These are phyloP conservation scores for Xiphophorus hellerii DNA, from an alignment of 2,113 vertebrate species.

Conservation along the genomic window DNA sequence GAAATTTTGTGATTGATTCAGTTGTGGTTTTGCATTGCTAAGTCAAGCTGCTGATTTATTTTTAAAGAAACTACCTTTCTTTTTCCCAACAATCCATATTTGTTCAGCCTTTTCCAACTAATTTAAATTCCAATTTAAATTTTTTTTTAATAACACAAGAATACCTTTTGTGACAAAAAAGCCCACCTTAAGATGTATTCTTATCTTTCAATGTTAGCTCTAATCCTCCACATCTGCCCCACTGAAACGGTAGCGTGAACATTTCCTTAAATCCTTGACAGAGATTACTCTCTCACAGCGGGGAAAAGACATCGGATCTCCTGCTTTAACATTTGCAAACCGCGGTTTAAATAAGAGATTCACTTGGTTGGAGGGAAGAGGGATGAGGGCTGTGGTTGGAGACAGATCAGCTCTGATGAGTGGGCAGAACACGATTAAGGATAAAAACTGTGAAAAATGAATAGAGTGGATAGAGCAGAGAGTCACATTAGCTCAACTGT, in stretches of 20 bases:
- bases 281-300: constrained; percentile 16
- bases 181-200: neutral
- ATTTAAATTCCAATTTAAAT: neutral
- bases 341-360: constrained; percentile 23
- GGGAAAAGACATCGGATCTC: neutral
- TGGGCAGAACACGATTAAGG: constrained; percentile 28
- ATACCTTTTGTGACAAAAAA: neutral
- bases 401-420: neutral
- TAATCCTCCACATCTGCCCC: constrained; percentile 5
- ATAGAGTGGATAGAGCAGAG: neutral
- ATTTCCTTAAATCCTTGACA: constrained; percentile 14
- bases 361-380: neutral
- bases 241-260: neutral
- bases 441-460: constrained; percentile 7
- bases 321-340: constrained; percentile 36
- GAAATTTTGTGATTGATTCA: too few relatives aligned
- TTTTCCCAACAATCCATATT: too few relatives aligned
- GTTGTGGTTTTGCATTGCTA: too few relatives aligned
- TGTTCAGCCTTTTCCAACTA: too few relatives aligned
- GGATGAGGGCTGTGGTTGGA: constrained; percentile 3
- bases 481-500: constrained; percentile 10
- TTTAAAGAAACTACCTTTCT: too few relatives aligned
- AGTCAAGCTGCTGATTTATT: too few relatives aligned
- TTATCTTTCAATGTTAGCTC: neutral
- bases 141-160: neutral